These are phyloP conservation scores for Blastobasis adustella DNA, from an alignment of 2,888 invertebrate genomes.

Conservation along the genomic window DNA sequence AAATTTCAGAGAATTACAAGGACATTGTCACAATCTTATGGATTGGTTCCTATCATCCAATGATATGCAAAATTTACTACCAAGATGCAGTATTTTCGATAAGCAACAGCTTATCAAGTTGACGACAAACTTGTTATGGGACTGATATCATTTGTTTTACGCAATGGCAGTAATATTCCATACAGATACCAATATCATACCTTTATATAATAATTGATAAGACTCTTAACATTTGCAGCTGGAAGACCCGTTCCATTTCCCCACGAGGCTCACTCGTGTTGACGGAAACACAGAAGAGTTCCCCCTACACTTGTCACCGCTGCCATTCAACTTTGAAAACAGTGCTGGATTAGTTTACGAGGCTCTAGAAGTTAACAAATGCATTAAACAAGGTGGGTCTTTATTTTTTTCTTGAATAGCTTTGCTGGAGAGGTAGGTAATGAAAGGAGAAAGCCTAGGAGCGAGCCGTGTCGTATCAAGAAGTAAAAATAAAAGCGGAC, in stretches of 20 bases:
- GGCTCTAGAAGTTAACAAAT: slow-evolving; percentile 81
- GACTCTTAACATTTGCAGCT: slow-evolving; percentile 26
- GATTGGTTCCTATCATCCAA: too few species aligned
- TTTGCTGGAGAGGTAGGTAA: too few species aligned
- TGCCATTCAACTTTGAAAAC: slow-evolving; percentile 76
- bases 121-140: not conserved
- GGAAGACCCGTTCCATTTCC: slow-evolving; percentile 79
- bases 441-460: too few species aligned
- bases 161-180: too few species aligned
- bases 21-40: too few species aligned
- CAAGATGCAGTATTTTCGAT: too few species aligned
- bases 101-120: not conserved
- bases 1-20: too few species aligned
- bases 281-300: slow-evolving; percentile 71
- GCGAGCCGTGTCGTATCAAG: too few species aligned
- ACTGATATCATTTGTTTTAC: too few species aligned
- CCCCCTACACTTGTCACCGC: slow-evolving; percentile 72
- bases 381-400: slow-evolving; percentile 70
- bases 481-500: too few species aligned
- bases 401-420: too few species aligned
- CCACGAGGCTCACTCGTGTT: slow-evolving; percentile 73
- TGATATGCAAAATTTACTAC: too few species aligned
- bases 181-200: not conserved
- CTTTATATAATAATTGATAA: not conserved
- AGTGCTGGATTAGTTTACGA: slow-evolving; percentile 84